These are phyloP conservation scores for Narcine bancroftii DNA, from an alignment of 2,113 vertebrate species.

Conservation along the genomic window DNA sequence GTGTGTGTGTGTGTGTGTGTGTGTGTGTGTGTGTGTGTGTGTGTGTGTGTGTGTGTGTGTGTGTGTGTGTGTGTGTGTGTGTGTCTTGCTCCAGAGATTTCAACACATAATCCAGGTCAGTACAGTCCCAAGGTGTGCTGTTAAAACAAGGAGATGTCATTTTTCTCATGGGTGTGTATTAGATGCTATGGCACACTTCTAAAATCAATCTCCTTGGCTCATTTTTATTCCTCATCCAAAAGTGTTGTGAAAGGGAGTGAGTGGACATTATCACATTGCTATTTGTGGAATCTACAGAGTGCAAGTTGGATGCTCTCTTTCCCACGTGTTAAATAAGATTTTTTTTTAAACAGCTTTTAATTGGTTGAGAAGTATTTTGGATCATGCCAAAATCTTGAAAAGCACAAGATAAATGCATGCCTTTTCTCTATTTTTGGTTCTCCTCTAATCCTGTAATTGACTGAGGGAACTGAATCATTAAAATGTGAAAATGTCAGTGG, in stretches of 20 bases:
- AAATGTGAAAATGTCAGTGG: too few relatives aligned
- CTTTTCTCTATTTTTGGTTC: not conserved
- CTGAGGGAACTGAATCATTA: not conserved
- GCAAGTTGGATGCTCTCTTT: not conserved
- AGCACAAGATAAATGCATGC: too few relatives aligned
- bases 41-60: not conserved
- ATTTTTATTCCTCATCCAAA: not conserved
- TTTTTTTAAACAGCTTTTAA: not conserved
- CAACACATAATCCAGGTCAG: not conserved
- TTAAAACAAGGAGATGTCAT: not conserved
- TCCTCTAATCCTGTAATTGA: not conserved
- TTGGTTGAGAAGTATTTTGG: not conserved
- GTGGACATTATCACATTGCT: not conserved
- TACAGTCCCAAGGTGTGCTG: not conserved
- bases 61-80: not conserved
- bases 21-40: not conserved
- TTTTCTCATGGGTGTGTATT: not conserved
- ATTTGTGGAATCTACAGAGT: not conserved
- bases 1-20: not conserved
- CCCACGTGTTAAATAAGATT: not conserved
- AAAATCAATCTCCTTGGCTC: not conserved
- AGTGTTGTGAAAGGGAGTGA: not conserved
- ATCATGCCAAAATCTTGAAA: not conserved
- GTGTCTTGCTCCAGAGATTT: not conserved
- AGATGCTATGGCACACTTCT: not conserved